Evolutionary conservation across 2,113 vertebrate genomes (phyloP).

Genomic region (Hemiprocne comata): DNA sequence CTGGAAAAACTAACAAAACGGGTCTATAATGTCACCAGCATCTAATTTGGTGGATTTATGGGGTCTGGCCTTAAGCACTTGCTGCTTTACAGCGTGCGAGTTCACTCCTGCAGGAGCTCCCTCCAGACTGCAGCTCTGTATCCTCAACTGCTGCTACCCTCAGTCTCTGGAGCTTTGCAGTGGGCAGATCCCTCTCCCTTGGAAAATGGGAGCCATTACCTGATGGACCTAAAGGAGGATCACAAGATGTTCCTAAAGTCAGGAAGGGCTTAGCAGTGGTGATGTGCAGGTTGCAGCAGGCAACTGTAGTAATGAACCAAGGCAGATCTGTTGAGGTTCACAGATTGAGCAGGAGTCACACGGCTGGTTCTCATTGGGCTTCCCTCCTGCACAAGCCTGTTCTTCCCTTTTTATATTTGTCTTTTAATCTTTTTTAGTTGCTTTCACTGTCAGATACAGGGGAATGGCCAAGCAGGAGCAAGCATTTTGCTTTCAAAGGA

Average conservation of each 20-base stretch:
- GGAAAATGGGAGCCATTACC: background rate
- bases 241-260: background rate
- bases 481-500: background rate
- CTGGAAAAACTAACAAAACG: conserved; percentile 56
- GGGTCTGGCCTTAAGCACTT: conserved; percentile 37
- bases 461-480: background rate
- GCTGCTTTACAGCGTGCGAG: conserved; percentile 18
- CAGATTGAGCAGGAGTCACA: accelerated
- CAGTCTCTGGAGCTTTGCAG: background rate
- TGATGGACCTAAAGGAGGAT: background rate
- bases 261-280: background rate
- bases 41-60: conserved; percentile 64
- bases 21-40: conserved; percentile 60
- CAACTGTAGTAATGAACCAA: no score
- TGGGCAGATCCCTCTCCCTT: background rate
- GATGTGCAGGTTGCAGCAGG: background rate
- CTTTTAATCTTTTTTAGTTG: background rate
- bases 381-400: background rate
- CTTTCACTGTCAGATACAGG: background rate
- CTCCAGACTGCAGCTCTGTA: background rate
- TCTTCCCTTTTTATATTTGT: background rate
- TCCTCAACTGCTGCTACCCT: background rate
- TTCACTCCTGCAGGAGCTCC: conserved; percentile 11
- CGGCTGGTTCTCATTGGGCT: background rate
- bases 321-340: background rate